Conservation (phyloP, 2,113 vertebrate genomes). For the Lipotes vexillifer region DNA sequence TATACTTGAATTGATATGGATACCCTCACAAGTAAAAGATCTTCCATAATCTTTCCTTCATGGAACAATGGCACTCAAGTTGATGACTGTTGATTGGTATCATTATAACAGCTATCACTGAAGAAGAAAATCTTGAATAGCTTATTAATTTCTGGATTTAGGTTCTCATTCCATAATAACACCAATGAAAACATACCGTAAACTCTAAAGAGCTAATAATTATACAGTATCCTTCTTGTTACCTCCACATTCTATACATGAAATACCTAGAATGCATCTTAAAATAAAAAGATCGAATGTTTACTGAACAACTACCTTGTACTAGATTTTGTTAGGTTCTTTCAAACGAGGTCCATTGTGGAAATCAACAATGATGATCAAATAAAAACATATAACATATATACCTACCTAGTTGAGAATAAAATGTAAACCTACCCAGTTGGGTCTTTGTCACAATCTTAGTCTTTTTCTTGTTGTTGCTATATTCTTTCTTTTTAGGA, state of each 20-base stretch:
- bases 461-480: slow-evolving; percentile 7
- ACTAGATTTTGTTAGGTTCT: neutral
- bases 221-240: slow-evolving; percentile 16
- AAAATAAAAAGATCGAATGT: slow-evolving; percentile 38
- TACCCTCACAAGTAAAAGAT: slow-evolving; percentile 9
- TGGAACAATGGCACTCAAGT: neutral
- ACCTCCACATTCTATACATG: neutral
- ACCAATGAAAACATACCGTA: slow-evolving; percentile 21
- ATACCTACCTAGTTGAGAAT: slow-evolving; percentile 5
- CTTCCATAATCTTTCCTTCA: slow-evolving; percentile 15
- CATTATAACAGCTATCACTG: neutral
- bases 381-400: slow-evolving; percentile 6
- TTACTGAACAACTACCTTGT: neutral
- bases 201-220: slow-evolving; percentile 38
- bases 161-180: neutral
- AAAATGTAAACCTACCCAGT: slow-evolving; percentile 32
- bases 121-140: neutral
- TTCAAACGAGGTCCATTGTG: neutral
- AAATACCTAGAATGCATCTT: neutral
- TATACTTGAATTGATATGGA: neutral
- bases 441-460: slow-evolving; percentile 46
- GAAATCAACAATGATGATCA: neutral
- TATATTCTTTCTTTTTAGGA: slow-evolving; percentile 26
- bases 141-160: slow-evolving; percentile 25
- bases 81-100: neutral